These are phyloP conservation scores for Mastacembelus armatus DNA, from an alignment of 2,797 vertebrate genomes.

Conservation along the genomic window DNA sequence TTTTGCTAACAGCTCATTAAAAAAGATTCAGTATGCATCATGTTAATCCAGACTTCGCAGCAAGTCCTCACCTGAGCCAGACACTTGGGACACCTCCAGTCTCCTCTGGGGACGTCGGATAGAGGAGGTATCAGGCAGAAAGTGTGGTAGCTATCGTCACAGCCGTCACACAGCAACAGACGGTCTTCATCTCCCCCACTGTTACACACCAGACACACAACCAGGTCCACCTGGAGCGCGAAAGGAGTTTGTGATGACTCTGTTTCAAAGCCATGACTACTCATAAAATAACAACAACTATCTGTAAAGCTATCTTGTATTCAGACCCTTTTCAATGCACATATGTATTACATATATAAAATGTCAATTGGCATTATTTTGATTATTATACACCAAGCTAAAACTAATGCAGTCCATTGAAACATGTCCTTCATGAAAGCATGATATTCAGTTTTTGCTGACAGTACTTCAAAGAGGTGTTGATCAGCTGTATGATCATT, in stretches of 20 bases:
- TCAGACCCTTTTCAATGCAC: background rate
- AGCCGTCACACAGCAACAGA: slow-evolving; percentile 94
- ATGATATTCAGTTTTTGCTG: no score
- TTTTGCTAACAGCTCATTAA: background rate
- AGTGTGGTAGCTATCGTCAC: slow-evolving; percentile 98
- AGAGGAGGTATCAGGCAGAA: slow-evolving; percentile 96
- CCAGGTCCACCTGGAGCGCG: slow-evolving; percentile 91
- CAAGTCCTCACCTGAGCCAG: slow-evolving; percentile 90
- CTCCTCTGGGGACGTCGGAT: slow-evolving; percentile 93
- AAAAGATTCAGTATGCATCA: background rate
- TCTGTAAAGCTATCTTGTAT: background rate
- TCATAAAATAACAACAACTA: background rate
- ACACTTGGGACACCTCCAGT: slow-evolving; percentile 98
- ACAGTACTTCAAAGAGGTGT: no score
- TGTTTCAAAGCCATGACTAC: background rate
- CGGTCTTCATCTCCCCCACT: slow-evolving; percentile 94
- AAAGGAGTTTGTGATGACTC: background rate
- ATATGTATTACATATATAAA: background rate
- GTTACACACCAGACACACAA: slow-evolving; percentile 93
- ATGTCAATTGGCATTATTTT: no score
- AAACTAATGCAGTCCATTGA: background rate
- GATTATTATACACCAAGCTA: background rate
- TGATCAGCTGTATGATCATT: no score
- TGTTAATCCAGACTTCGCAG: background rate
- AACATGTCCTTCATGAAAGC: background rate